A percentile compares a stretch with the other conserved stretches of the same genome.
Evolutionary conservation across 1,140 invertebrate species (phyloP).

Genomic region (Berghia stephanieae): DNA sequence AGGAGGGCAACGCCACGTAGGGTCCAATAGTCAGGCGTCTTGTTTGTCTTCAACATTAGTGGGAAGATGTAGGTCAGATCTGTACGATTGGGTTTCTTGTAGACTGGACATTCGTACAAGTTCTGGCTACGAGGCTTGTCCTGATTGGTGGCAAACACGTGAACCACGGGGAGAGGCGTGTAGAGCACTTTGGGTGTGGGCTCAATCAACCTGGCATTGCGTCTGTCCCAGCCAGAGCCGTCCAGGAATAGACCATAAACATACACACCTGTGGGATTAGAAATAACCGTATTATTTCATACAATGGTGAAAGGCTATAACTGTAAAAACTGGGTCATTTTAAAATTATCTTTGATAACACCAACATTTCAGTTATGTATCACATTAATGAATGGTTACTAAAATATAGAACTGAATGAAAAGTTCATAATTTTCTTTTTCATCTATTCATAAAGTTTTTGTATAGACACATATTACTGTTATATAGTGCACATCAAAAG

Average conservation of each 20-base stretch:
- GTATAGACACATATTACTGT: too few relatives aligned
- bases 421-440: too few relatives aligned
- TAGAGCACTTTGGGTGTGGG: conserved; percentile 65
- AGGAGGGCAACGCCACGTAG: conserved; percentile 90
- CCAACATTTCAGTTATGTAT: too few relatives aligned
- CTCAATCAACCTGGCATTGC: conserved; percentile 62
- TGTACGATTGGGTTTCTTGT: conserved; percentile 91
- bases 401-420: too few relatives aligned
- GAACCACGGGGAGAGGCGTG: conserved; percentile 69
- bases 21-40: conserved; percentile 72
- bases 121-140: conserved; percentile 79
- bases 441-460: too few relatives aligned
- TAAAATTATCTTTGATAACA: too few relatives aligned
- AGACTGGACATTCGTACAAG: conserved; percentile 95
- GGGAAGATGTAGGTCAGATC: conserved; percentile 95
- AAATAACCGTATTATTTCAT: not conserved
- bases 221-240: conserved; percentile 65
- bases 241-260: conserved; percentile 65
- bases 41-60: conserved; percentile 83
- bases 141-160: conserved; percentile 94
- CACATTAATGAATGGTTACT: too few relatives aligned
- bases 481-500: too few relatives aligned
- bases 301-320: too few relatives aligned
- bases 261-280: conserved; percentile 60
- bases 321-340: too few relatives aligned